Base-by-base conservation (phyloP, 2,888 invertebrate genomes). In the Spilarctia lutea region DNA sequence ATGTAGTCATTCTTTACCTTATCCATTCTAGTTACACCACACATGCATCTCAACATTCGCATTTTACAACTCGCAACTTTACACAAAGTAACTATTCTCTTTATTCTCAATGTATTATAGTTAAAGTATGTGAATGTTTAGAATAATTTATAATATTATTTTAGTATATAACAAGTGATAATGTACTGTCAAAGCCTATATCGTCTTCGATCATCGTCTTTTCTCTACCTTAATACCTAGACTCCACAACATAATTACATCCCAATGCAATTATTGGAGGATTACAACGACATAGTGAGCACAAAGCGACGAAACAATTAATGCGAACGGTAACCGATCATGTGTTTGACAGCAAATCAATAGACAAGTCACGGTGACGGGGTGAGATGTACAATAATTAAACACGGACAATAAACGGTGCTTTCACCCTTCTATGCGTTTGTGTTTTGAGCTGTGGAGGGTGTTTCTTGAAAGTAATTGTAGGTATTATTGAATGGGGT, bases 261-360 rank as follows among this genome's bases (percentile, higher is more conserved):
- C 68, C 68, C 67, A 33, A 75, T 79, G 84, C 82, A 84, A 83
- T 84, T 82, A 84, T 81, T 76, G 79, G 72, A 84, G 81, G 78
- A 81, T 83, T 84, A 82, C 76, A 81, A 74, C 72, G 75, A 75
- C 82, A 79, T 71, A 70, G 65, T 13, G 30, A 63, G 27, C 60
- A 68, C 68, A 71, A 65, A 76, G 74, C 66, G 73, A 71, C 70
- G 78, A 83, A 81, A 87, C 86, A 86, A 87, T 87, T 87, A 86
- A 83, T 86, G 82, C 71, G 71, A 52, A 80, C 80, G 76, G 78
- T 73, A 80, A 83, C 82, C 74, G 81, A 85, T 86, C 83, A 81
- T 87, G 87, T 74, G 72, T 72, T 65, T 81, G 88, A 86, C 87
- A 86, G 87, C 71, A 81, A 87, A 88, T 88, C 86, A 84, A 87